Percentiles rank a stretch among this genome's conserved stretches.
These are phyloP conservation scores for Portevinia maculata DNA, from an alignment of 2,888 invertebrate genomes.

Conservation along the genomic window DNA sequence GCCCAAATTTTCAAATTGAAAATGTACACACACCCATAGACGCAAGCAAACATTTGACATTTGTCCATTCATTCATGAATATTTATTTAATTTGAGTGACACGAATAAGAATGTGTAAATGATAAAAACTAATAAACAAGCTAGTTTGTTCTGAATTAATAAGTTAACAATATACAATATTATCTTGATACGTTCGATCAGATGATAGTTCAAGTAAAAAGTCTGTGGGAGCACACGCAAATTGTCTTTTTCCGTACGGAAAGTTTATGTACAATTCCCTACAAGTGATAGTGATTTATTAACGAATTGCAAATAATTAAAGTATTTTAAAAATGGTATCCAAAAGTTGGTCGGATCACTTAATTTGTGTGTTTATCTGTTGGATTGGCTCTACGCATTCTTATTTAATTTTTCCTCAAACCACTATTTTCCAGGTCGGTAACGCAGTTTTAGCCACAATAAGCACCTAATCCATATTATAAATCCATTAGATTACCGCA, in stretches of 20 bases:
- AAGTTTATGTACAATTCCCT: background rate
- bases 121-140: no score
- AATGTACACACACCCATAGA: no score
- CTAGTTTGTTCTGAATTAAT: no score
- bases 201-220: slow-evolving; percentile 32
- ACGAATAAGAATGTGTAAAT: no score
- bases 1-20: no score
- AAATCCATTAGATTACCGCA: slow-evolving; percentile 77
- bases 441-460: background rate
- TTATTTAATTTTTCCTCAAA: slow-evolving; percentile 51
- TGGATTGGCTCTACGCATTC: slow-evolving; percentile 19
- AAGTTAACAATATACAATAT: no score
- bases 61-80: no score
- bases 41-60: no score
- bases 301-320: no score
- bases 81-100: no score
- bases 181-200: background rate
- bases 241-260: background rate
- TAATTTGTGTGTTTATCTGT: slow-evolving; percentile 3
- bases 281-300: slow-evolving; percentile 6
- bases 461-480: background rate
- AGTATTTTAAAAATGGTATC: no score
- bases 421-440: slow-evolving; percentile 52
- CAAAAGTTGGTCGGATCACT: background rate
- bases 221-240: slow-evolving; percentile 10